Base-by-base conservation (phyloP, 2,888 invertebrate species). In the Drosophila kuntzei region DNA sequence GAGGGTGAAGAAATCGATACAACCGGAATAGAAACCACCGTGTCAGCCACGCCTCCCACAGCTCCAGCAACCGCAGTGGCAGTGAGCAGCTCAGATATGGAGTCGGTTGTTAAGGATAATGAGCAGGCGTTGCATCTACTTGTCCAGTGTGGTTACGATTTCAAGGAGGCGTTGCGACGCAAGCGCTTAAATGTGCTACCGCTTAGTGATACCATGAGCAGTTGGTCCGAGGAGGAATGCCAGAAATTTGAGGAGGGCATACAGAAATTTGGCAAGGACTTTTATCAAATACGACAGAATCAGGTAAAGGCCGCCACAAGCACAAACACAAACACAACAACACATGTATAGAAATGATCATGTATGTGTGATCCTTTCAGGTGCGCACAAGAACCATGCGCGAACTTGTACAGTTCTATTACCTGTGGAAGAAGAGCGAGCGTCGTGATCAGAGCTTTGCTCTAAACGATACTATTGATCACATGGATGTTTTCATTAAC, bases 371-470 rank as follows among this genome's bases (percentile, higher is more conserved):
- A 18, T 77, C 32, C 43, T 87, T 82, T 64, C 61, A 92, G 92
- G 93, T 99, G 47, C 94, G 97, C 84, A 98, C 98, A 62, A 94
- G 99, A 80, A 97, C 98, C 8, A 98, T 99, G 43, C 98, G 98
- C 32, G 99, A 99, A 92, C 93, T 99, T 70, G 98, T 99, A 12
- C 98, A 99, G 91, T 99, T 99, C 93, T 97, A 97, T 92, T 97
- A 97, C 88, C 94, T 98, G 59, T 99, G 99, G 99, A 99, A 99
- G 93, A 99, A 99, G 93, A 99, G 99, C 25, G 99, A 99, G 90
- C 94, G 99, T 16, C 98, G 99, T 92, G 99, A 99, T 83, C 90
- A 91, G 37, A 87, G 90, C 68, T 91, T 90, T 55, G 87, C 87
- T 1, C 89, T 91, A 3, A 90, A 91, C 11, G 91, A 91, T 44